Percentiles rank a stretch among this genome's conserved stretches.
These are phyloP conservation scores for Plagodis pulveraria DNA, from an alignment of 2,888 invertebrate species.

Conservation along the genomic window DNA sequence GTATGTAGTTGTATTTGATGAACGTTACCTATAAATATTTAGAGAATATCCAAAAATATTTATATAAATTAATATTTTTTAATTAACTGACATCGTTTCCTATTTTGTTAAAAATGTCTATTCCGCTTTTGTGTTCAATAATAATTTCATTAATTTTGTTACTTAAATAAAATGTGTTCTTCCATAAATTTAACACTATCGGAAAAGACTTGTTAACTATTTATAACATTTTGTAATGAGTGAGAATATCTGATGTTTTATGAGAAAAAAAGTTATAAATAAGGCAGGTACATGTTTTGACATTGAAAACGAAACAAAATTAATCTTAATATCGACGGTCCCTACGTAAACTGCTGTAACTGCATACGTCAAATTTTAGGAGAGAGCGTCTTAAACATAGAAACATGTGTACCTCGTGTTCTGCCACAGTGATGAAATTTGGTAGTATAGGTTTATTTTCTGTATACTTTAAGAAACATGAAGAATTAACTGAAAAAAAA, in stretches of 20 bases:
- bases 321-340: too few species aligned
- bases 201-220: slow-evolving; percentile 55
- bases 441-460: too few species aligned
- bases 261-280: slow-evolving; percentile 5
- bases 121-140: slow-evolving; percentile 54
- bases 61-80: slow-evolving; percentile 18
- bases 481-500: too few species aligned
- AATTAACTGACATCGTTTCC: slow-evolving; percentile 36
- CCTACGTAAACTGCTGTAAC: too few species aligned
- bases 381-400: too few species aligned
- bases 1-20: slow-evolving; percentile 45
- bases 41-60: slow-evolving; percentile 34
- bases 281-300: neutral
- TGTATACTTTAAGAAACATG: too few species aligned
- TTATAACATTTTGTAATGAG: slow-evolving; percentile 44
- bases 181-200: slow-evolving; percentile 39
- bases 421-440: too few species aligned
- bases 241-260: slow-evolving; percentile 27
- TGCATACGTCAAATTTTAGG: too few species aligned
- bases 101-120: slow-evolving; percentile 37
- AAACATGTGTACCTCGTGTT: too few species aligned
- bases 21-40: slow-evolving; percentile 48
- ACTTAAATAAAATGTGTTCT: slow-evolving; percentile 37
- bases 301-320: neutral
- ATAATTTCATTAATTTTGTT: slow-evolving; percentile 20